Base-by-base conservation (phyloP, 1,140 invertebrate genomes). In the Leptopilina boulardi region DNA sequence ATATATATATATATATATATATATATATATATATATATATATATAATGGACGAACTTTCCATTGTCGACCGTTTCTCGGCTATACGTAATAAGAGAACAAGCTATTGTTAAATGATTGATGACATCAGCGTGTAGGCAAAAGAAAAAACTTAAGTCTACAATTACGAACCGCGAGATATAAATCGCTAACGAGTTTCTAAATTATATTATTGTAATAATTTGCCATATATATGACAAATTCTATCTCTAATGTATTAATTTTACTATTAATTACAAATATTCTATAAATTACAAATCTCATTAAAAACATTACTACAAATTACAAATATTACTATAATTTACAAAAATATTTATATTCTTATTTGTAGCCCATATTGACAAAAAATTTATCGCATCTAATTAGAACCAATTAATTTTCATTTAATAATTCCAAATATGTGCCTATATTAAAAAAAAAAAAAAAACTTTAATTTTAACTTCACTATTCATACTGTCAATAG, bases 41-140 rank as follows among this genome's bases (percentile, higher is more conserved):
- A 11, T 66, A 66, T 23, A 66, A 66, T 66, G 23, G 59, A 15
- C 59, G 59, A 66, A 66, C 59, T 66, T 66, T 66, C 59, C 59
- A 66, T 66, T 66, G 59, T 66, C 59, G 59, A 51, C 26, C 4
- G n/a, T 3, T 30, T 13, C 56, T 59, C 21, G 23, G 56, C 56
- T 59, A 30, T 30, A 11, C 21, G 21, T 59, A 26, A 59, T 26
- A 59, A 59, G 21, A 59, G 56, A 59, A 59, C 23, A 26, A n/a
- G 23, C 21, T 15, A 66, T 66, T 66, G 26, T 66, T 30, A 30
- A 66, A 66, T 66, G 59, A 66, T 66, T 66, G 59, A 66, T 66
- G 59, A 34, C 13, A 23, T 66, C 59, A 66, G 26, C 15, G 59
- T 15, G 26, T 23, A 2, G 15, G 11, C 21, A n/a, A 30, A 66